A percentile compares a stretch with the other conserved stretches of the same genome.
Conservation (phyloP, 2,888 invertebrate genomes). For the Rotaria socialis region DNA sequence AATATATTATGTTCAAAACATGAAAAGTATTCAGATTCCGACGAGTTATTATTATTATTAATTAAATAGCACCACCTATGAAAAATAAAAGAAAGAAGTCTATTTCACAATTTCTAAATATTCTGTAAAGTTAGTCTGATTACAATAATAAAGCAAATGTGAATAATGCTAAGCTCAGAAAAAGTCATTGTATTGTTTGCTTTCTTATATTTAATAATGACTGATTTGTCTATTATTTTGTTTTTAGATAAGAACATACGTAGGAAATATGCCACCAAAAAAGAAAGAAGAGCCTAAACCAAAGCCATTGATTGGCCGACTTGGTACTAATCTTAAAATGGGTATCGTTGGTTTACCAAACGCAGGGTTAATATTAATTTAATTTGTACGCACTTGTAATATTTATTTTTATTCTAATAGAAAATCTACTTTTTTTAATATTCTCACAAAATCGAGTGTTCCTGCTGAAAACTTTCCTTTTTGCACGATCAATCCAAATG, state of each 20-base stretch:
- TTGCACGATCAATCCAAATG: constrained; percentile 99
- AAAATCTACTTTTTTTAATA: constrained; percentile 80
- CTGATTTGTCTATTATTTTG: too few relatives aligned
- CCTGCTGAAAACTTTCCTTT: constrained; percentile 98
- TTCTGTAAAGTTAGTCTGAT: too few relatives aligned
- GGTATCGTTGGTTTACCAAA: constrained; percentile 88
- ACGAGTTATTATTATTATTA: too few relatives aligned
- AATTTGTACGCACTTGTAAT: background rate
- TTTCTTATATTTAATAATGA: too few relatives aligned
- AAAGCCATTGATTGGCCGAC: constrained; percentile 82
- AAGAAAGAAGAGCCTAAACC: constrained; percentile 65
- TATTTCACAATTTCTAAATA: too few relatives aligned
- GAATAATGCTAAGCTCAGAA: too few relatives aligned
- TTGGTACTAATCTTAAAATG: constrained; percentile 89
- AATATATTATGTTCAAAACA: too few relatives aligned
- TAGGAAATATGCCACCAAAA: constrained; percentile 49
- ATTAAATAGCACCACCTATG: too few relatives aligned
- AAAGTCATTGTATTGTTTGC: too few relatives aligned
- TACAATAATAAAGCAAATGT: too few relatives aligned
- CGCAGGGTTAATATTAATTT: background rate
- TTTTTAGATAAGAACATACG: background rate
- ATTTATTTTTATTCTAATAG: constrained; percentile 23
- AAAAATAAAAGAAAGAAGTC: too few relatives aligned
- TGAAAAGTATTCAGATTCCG: too few relatives aligned
- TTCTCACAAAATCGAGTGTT: constrained; percentile 90